Percentiles rank a stretch among this genome's conserved stretches.
Evolutionary conservation across 2,888 invertebrate genomes (phyloP).

Genomic region (Malacosoma neustria): DNA sequence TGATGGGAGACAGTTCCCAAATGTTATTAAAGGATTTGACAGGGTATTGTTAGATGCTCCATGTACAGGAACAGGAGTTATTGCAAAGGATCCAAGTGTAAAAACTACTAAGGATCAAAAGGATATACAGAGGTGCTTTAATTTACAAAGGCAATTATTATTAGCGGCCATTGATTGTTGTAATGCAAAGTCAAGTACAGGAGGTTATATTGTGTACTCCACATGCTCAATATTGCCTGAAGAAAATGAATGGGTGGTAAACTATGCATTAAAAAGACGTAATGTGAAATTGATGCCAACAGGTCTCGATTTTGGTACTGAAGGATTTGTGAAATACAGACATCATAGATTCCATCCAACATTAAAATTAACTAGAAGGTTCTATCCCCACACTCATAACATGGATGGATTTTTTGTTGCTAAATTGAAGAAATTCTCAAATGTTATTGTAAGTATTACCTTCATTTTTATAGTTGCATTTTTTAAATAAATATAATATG

Average conservation of each 20-base stretch:
- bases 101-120: slow-evolving; percentile 93
- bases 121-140: slow-evolving; percentile 93
- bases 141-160: slow-evolving; percentile 93
- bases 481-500: too few species aligned
- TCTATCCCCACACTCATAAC: slow-evolving; percentile 98
- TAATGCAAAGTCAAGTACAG: slow-evolving; percentile 92
- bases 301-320: slow-evolving; percentile 95
- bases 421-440: slow-evolving; percentile 96
- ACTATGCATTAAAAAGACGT: slow-evolving; percentile 94
- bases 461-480: not conserved
- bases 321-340: slow-evolving; percentile 93
- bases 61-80: slow-evolving; percentile 98
- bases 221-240: slow-evolving; percentile 98
- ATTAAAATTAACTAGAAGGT: slow-evolving; percentile 89
- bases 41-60: slow-evolving; percentile 97
- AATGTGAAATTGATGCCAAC: slow-evolving; percentile 95
- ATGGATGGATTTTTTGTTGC: slow-evolving; percentile 99
- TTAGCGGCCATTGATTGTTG: slow-evolving; percentile 97
- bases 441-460: slow-evolving; percentile 73
- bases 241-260: slow-evolving; percentile 98
- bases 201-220: slow-evolving; percentile 97
- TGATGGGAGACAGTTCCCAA: slow-evolving; percentile 91
- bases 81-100: slow-evolving; percentile 97
- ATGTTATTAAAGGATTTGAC: slow-evolving; percentile 94
- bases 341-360: slow-evolving; percentile 92